Evolutionary conservation across 2,797 vertebrate species (phyloP), one percentile per base, ranked within the genome.

Genomic region (Acanthornis magna): DNA sequence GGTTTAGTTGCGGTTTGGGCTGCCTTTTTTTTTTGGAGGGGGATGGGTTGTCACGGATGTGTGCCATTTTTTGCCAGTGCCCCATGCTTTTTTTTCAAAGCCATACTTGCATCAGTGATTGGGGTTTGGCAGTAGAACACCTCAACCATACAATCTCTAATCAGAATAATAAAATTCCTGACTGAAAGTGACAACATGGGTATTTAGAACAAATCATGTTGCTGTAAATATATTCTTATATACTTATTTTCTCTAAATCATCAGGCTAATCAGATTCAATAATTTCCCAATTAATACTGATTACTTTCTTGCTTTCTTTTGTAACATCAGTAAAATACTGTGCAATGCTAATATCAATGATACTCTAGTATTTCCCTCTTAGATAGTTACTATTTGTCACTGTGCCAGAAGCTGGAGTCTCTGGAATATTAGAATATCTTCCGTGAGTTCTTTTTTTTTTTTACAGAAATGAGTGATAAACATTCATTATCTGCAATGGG

Each of bases 151-250:
- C 23, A 7, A 2, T 32, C 55, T 73, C 38, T 32, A 38, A 43
- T 19, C 11, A 23, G 21, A 90, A 26, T 50, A 65, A 58, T 45
- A 60, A 11, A 71, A 78, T 32, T 55, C 14, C 18, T 71, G 48
- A n/a, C 40, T 65, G 54, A 15, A 67, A 58, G 34, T 32, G 27
- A 43, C 6, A 7, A 5, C 0, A 0, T 50, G 63, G 9, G 2
- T 79, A 40, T 76, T 66, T 42, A 42, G 48, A 87, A 86, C n/a
- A 81, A 70, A 58, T 73, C 23, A 10, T 21, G 43, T 68, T 68
- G 34, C 43, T 91, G 42, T 87, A 65, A 81, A 34, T 74, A 38
- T 32, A 12, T 54, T 73, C 32, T 70, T 91, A 48, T 3, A 47
- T 48, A 42, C 10, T 55, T 80, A 26, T 5, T 70, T 48, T 82